These are phyloP conservation scores for Clavelina lepadiformis DNA, from an alignment of 23 tunicate genomes.

Conservation along the genomic window DNA sequence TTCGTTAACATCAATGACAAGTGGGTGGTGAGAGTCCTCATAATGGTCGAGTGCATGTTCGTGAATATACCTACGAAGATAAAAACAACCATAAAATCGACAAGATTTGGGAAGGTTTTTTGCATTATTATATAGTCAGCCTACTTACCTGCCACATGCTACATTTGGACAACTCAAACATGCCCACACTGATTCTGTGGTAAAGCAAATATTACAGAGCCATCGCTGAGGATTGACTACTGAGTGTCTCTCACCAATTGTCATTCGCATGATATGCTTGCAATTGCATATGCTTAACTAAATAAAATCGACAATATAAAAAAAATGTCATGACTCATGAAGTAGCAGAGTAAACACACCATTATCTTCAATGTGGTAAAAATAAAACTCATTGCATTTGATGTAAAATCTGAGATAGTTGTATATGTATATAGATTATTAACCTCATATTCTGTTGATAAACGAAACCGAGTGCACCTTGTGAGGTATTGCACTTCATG, in stretches of 20 bases:
- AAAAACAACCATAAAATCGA: background rate
- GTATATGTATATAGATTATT: background rate
- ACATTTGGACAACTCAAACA: slow-evolving; percentile 93
- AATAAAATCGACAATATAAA: slow-evolving; percentile 5
- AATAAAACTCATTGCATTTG: too few species aligned
- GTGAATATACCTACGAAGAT: slow-evolving; percentile 51
- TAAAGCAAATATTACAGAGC: slow-evolving; percentile 67
- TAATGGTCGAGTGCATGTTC: slow-evolving; percentile 86
- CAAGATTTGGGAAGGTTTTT: background rate
- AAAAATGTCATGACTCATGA: background rate
- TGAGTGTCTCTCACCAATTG: slow-evolving; percentile 82
- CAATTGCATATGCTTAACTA: slow-evolving; percentile 83
- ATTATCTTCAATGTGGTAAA: too few species aligned
- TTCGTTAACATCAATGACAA: slow-evolving; percentile 81
- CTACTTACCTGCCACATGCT: slow-evolving; percentile 85
- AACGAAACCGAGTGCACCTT: slow-evolving; percentile 69
- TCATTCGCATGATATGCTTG: slow-evolving; percentile 84
- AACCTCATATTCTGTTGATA: slow-evolving; percentile 83
- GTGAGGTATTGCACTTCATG: slow-evolving; percentile 68
- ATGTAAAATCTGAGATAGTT: background rate
- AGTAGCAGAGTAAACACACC: too few species aligned
- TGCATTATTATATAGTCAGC: background rate
- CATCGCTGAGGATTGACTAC: slow-evolving; percentile 76
- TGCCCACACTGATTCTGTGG: slow-evolving; percentile 93
- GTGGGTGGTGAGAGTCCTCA: slow-evolving; percentile 61